Evolutionary conservation across 2,113 vertebrate species (phyloP).

Genomic region (Brachyhypopomus gauderio): DNA sequence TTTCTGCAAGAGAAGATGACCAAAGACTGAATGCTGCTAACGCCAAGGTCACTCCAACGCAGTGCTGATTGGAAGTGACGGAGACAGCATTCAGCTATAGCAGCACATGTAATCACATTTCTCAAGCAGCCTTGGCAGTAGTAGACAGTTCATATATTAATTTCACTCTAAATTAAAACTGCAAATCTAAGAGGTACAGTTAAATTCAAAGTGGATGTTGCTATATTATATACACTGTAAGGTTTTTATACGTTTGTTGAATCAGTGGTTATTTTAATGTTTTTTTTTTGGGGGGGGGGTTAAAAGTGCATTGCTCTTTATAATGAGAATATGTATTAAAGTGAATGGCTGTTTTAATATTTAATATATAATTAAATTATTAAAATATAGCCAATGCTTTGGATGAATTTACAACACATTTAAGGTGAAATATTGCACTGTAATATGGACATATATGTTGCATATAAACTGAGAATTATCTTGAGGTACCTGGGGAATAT

Average conservation of each 20-base stretch:
- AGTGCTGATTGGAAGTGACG: not conserved
- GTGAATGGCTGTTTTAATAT: not conserved
- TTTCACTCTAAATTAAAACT: not conserved
- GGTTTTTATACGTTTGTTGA: not conserved
- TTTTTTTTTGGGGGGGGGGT: not conserved
- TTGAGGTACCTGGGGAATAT: not conserved
- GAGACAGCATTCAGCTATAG: not conserved
- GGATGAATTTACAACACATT: not conserved
- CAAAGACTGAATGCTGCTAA: not conserved
- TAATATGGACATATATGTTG: not conserved
- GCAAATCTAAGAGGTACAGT: not conserved
- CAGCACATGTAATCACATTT: not conserved
- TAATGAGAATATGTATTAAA: not conserved
- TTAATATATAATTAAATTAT: too few species aligned
- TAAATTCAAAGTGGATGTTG: not conserved
- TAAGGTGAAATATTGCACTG: not conserved
- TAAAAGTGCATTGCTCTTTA: not conserved
- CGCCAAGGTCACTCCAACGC: conserved; percentile 3
- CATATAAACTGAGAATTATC: not conserved
- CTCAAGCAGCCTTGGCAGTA: not conserved
- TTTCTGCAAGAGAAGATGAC: conserved; percentile 11
- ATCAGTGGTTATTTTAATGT: not conserved
- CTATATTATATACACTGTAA: not conserved
- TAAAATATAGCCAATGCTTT: not conserved
- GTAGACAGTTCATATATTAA: not conserved